Conservation (phyloP, 2,888 invertebrate species). For the Macaria liturata region DNA sequence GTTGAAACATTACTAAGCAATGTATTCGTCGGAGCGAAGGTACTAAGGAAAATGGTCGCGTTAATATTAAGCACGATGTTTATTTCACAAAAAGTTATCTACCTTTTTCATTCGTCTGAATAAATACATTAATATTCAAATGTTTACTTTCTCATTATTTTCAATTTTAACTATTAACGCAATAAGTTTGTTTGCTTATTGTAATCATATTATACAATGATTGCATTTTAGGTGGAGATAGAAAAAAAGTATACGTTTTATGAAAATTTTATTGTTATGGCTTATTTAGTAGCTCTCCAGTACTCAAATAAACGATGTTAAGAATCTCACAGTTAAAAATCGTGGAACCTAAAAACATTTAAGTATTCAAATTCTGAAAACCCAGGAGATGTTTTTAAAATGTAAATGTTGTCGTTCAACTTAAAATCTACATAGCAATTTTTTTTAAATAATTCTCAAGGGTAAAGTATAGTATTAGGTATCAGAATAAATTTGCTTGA, state of each 20-base stretch:
- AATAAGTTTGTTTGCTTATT: too few relatives aligned
- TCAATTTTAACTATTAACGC: too few relatives aligned
- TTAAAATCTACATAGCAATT: slow-evolving; percentile 19
- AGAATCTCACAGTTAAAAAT: slow-evolving; percentile 8
- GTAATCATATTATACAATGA: too few relatives aligned
- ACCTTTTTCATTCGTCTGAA: slow-evolving; percentile 5
- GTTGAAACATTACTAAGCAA: too few relatives aligned
- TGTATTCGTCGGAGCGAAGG: slow-evolving; percentile 23
- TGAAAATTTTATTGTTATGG: too few relatives aligned
- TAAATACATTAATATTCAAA: neutral
- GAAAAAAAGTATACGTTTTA: too few relatives aligned
- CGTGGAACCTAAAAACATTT: slow-evolving; percentile 18
- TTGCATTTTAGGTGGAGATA: too few relatives aligned
- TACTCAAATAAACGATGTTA: neutral
- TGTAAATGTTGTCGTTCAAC: slow-evolving; percentile 16
- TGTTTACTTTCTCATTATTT: neutral
- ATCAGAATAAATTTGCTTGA: slow-evolving; percentile 18
- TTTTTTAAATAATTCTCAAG: slow-evolving; percentile 16
- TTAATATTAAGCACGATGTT: slow-evolving; percentile 25
- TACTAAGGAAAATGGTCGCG: slow-evolving; percentile 23
- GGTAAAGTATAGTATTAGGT: slow-evolving; percentile 18
- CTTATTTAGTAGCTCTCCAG: too few relatives aligned
- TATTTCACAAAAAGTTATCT: slow-evolving; percentile 7
- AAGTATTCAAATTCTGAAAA: slow-evolving; percentile 16
- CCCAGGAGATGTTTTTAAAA: slow-evolving; percentile 16